Evolutionary conservation across 2,888 invertebrate species (phyloP).

Genomic region (Apodemia duryi): DNA sequence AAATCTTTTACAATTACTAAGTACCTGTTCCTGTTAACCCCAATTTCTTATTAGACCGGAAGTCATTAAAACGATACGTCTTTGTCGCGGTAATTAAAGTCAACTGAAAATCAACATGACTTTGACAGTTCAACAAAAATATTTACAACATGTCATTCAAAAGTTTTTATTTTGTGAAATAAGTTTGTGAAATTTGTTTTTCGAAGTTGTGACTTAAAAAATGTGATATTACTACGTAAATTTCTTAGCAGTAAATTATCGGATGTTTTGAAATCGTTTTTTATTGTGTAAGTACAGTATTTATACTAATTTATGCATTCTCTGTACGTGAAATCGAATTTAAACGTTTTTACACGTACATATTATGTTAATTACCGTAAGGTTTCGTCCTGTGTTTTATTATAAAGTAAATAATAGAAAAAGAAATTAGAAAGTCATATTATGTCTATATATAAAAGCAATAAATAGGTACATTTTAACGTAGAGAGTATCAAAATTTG

Average conservation of each 20-base stretch:
- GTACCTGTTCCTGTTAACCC: not conserved
- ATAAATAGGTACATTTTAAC: not conserved
- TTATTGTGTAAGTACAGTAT: slow-evolving; percentile 11
- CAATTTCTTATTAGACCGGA: not conserved
- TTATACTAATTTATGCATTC: slow-evolving; percentile 7
- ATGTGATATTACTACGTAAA: not conserved
- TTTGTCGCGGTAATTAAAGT: slow-evolving; percentile 22
- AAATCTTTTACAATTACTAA: not conserved
- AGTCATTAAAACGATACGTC: slow-evolving; percentile 17
- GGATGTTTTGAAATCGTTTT: not conserved
- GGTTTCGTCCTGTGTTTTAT: not conserved
- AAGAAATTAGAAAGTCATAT: not conserved
- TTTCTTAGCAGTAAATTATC: not conserved
- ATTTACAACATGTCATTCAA: slow-evolving; percentile 40
- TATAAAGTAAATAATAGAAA: not conserved
- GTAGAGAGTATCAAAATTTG: too few relatives aligned
- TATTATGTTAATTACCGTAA: not conserved
- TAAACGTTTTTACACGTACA: not conserved
- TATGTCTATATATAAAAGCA: not conserved
- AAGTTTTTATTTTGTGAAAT: slow-evolving; percentile 8
- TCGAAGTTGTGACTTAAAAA: slow-evolving; percentile 11
- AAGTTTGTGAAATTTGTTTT: slow-evolving; percentile 11
- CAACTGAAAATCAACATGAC: slow-evolving; percentile 36
- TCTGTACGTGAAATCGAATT: not conserved
- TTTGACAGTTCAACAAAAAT: slow-evolving; percentile 69